Conservation (phyloP, 2,797 vertebrate species). For the Adelosebastes latens region DNA sequence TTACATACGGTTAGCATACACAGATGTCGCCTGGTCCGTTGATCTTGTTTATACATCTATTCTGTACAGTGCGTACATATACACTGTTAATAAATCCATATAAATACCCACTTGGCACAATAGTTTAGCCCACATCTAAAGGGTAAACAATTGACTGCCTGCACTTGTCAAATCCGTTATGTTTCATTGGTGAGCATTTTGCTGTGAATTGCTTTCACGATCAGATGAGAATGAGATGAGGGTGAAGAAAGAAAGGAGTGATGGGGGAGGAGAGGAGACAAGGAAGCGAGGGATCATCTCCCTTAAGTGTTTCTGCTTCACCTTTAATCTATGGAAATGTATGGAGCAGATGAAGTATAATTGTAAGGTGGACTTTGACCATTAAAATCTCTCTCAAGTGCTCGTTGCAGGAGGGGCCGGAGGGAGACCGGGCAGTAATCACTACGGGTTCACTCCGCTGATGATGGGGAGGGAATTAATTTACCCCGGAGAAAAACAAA, state of each 20-base stretch:
- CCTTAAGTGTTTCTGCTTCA: constrained; percentile 74
- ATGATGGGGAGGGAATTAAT: constrained; percentile 86
- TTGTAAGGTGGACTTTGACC: constrained; percentile 84
- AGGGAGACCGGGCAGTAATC: constrained; percentile 77
- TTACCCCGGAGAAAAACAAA: constrained; percentile 86
- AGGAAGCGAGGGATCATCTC: constrained; percentile 38
- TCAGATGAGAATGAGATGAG: constrained; percentile 31
- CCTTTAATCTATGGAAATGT: constrained; percentile 86
- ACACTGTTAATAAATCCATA: constrained; percentile 34
- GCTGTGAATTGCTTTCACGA: constrained; percentile 56
- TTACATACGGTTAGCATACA: constrained; percentile 77
- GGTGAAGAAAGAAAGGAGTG: constrained; percentile 14
- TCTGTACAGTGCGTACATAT: constrained; percentile 17
- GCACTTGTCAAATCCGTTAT: constrained; percentile 36
- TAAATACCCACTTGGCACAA: constrained; percentile 51
- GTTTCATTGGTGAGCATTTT: constrained; percentile 29
- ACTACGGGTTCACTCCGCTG: constrained; percentile 71
- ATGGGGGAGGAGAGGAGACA: constrained; percentile 17
- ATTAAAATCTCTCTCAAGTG: constrained; percentile 82
- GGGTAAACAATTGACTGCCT: constrained; percentile 50
- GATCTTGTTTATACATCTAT: constrained; percentile 33
- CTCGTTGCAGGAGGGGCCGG: constrained; percentile 65
- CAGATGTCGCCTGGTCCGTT: constrained; percentile 2
- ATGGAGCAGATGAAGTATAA: constrained; percentile 83
- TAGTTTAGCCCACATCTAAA: constrained; percentile 25